Evolutionary conservation across 2,113 vertebrate species (phyloP).

Genomic region (Ictalurus furcatus): DNA sequence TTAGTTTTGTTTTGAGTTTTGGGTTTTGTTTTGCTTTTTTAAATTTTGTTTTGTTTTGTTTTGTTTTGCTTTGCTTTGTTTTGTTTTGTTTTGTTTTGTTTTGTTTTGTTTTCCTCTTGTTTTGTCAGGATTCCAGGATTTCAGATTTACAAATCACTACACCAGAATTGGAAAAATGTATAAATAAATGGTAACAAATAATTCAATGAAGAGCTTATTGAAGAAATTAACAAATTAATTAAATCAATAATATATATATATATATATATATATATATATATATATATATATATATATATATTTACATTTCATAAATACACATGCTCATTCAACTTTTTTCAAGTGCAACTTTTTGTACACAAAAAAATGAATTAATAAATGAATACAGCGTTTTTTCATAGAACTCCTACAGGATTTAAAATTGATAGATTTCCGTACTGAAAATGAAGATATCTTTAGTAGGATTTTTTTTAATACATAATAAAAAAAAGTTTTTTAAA

Average conservation of each 20-base stretch:
- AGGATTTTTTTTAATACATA: background rate
- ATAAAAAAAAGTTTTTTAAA: background rate
- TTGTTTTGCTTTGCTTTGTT: background rate
- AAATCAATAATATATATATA: background rate
- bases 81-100: too few relatives aligned
- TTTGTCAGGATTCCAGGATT: background rate
- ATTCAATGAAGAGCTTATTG: background rate
- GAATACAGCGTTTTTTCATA: background rate
- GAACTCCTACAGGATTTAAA: background rate
- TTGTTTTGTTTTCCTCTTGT: background rate
- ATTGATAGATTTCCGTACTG: background rate
- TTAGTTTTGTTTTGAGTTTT: background rate
- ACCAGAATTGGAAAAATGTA: background rate
- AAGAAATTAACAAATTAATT: background rate
- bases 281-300: too few relatives aligned
- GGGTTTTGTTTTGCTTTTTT: background rate
- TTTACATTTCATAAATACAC: background rate
- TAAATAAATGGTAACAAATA: background rate
- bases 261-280: too few relatives aligned
- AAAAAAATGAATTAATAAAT: background rate
- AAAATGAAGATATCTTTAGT: background rate
- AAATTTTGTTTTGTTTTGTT: background rate
- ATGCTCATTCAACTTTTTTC: background rate
- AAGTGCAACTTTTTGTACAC: background rate
- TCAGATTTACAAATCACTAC: background rate